These are phyloP conservation scores for Aphelocoma coerulescens DNA, from an alignment of 2,113 vertebrate genomes.

Conservation along the genomic window DNA sequence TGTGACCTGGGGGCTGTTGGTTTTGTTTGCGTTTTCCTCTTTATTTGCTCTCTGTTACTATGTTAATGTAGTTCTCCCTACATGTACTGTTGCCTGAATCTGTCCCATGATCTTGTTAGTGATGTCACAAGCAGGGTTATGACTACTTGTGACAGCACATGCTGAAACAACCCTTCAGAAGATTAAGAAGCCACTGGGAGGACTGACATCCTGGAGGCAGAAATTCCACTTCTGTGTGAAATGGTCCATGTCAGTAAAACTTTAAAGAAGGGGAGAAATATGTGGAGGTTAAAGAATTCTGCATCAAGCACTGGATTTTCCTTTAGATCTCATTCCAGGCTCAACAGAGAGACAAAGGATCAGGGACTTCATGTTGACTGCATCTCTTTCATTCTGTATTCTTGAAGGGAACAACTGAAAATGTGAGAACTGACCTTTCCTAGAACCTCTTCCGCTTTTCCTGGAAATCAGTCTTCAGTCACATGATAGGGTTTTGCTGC, in stretches of 20 bases:
- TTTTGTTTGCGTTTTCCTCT: background rate
- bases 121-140: background rate
- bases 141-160: background rate
- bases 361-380: background rate
- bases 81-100: background rate
- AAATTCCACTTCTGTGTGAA: background rate
- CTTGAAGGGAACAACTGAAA: background rate
- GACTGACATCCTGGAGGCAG: background rate
- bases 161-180: background rate
- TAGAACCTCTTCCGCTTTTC: conserved; percentile 43
- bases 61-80: background rate
- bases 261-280: background rate
- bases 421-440: background rate
- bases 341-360: background rate
- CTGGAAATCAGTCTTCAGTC: conserved; percentile 55
- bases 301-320: background rate
- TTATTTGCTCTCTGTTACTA: background rate
- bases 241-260: background rate
- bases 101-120: background rate
- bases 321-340: background rate
- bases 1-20: background rate
- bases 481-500: conserved; percentile 63
- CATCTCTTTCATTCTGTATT: background rate
- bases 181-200: background rate
- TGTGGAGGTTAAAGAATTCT: background rate